Conservation (phyloP, 2,113 vertebrate genomes). For the Lota lota region DNA sequence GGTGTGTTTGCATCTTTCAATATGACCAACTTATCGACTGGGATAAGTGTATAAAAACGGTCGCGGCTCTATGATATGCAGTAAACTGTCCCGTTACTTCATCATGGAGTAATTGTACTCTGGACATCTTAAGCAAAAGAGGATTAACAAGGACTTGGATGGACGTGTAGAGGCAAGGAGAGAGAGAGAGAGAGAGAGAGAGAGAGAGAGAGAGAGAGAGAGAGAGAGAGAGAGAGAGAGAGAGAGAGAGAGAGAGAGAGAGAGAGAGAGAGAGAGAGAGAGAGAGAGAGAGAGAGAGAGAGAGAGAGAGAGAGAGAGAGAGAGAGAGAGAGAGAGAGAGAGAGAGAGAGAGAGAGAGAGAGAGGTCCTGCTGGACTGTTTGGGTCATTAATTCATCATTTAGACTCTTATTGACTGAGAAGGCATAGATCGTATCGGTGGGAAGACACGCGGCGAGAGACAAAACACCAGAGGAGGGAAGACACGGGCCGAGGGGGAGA, state of each 20-base stretch:
- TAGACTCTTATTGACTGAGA: slow-evolving; percentile 69
- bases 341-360: slow-evolving; percentile 10
- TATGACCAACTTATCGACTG: too few species aligned
- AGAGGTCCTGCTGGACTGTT: slow-evolving; percentile 63
- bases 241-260: slow-evolving; percentile 16
- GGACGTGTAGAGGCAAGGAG: neutral
- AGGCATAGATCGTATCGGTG: slow-evolving; percentile 65
- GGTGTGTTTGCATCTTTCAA: too few species aligned
- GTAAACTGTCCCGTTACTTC: too few species aligned
- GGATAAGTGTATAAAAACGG: too few species aligned
- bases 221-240: slow-evolving; percentile 21
- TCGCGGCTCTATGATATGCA: too few species aligned
- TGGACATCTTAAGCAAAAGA: too few species aligned
- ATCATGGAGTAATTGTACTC: too few species aligned
- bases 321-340: slow-evolving; percentile 40
- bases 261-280: slow-evolving; percentile 27
- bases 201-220: too few species aligned
- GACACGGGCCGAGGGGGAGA: too few species aligned
- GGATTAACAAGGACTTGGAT: too few species aligned
- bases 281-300: neutral
- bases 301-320: slow-evolving; percentile 6
- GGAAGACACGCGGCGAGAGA: slow-evolving; percentile 34
- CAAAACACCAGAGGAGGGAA: too few species aligned
- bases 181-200: too few species aligned
- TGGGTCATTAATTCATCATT: slow-evolving; percentile 69